Evolutionary conservation across 2,888 invertebrate species (phyloP), one percentile per base, ranked within the genome.

Genomic region (Melinaea menophilus): DNA sequence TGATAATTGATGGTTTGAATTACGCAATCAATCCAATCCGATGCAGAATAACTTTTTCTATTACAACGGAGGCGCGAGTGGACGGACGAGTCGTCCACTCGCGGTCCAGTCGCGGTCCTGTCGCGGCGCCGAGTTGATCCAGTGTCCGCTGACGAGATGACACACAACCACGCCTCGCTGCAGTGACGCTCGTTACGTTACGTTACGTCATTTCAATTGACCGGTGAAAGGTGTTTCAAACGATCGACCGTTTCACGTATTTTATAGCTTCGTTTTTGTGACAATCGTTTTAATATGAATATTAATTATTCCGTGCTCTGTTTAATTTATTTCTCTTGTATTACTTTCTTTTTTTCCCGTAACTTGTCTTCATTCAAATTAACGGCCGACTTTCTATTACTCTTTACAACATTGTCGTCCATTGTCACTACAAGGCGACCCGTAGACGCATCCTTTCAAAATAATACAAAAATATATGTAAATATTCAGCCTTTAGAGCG

Each of bases 81-180:
- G 84, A 78, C 79, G 77, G 75, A 74, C 71, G n/a, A n/a, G n/a
- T n/a, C n/a, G n/a, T n/a, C n/a, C n/a, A n/a, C 72, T 74, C 72
- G 54, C 47, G 78, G 84, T 82, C 84, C 79, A 81, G 78, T 70
- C 71, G 73, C 78, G 78, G 79, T n/a, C 77, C 76, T 75, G 79
- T 79, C 78, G 55, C 37, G 69, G 72, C 72, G 72, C 71, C 41
- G 9, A 7, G 75, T 75, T 75, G 73, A 74, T 72, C 75, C 70
- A 73, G 72, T 75, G 77, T 75, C 80, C 77, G 75, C 79, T 81
- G n/a, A 84, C 80, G 78, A 81, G 77, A 79, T 79, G n/a, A n/a
- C n/a, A n/a, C n/a, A n/a, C n/a, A 60, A 58, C 56, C 58, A 58
- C 62, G 35, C 55, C 57, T 51, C 57, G 57, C 61, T 64, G 51